A percentile compares a stretch with the other conserved stretches of the same genome.
Evolutionary conservation across 2,113 vertebrate genomes (phyloP).

Genomic region (Potamarius usumacintae): DNA sequence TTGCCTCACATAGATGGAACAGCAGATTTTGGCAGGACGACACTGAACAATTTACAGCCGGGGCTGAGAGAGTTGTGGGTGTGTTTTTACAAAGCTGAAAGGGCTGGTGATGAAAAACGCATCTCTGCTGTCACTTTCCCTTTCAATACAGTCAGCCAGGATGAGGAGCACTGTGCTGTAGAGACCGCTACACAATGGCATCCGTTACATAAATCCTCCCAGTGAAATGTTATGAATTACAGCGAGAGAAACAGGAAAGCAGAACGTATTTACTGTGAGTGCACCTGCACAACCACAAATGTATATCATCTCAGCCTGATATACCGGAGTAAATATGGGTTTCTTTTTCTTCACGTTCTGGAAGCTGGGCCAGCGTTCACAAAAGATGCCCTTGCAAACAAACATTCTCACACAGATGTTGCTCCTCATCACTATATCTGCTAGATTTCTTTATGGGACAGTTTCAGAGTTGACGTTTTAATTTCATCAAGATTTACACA

Average conservation of each 20-base stretch:
- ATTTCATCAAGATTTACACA: not conserved
- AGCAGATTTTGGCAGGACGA: conserved; percentile 18
- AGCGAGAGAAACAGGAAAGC: conserved; percentile 33
- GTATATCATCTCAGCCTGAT: conserved; percentile 42
- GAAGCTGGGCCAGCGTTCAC: not conserved
- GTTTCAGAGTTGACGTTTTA: not conserved
- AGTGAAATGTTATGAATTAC: conserved; percentile 57
- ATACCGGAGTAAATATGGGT: conserved; percentile 6
- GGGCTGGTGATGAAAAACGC: conserved; percentile 51
- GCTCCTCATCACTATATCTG: not conserved
- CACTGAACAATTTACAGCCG: conserved; percentile 47
- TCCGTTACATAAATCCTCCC: conserved; percentile 57
- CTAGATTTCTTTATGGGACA: not conserved
- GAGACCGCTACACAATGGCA: conserved; percentile 37
- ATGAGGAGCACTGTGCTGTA: conserved; percentile 39
- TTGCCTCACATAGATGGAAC: conserved; percentile 25
- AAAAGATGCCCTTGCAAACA: not conserved
- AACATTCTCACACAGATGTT: no score
- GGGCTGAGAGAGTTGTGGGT: conserved; percentile 20
- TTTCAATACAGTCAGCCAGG: conserved; percentile 37
- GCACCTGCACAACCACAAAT: conserved; percentile 23
- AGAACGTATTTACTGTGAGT: conserved; percentile 41
- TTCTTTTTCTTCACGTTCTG: conserved; percentile 34
- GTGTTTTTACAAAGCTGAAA: conserved; percentile 37
- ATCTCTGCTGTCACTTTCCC: conserved; percentile 28